Evolutionary conservation across 1,140 invertebrate genomes (phyloP), one percentile per base, ranked within the genome.

Genomic region (Phocides pigmalion): DNA sequence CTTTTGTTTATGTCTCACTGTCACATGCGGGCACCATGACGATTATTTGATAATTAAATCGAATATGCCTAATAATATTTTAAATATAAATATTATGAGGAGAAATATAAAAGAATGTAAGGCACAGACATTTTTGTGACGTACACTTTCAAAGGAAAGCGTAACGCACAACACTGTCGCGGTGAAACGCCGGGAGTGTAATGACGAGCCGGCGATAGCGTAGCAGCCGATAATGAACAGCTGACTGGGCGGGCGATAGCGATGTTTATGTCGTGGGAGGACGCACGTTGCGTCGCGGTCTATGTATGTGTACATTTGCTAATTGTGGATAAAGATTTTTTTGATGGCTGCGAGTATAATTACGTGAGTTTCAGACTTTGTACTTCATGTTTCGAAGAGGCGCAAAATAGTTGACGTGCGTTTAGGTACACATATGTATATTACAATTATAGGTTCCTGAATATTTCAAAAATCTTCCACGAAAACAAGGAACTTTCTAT

Each of bases 141-240:
- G 44, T 44, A 51, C 46, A 32, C n/a, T 66, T 28, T 12, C 14
- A 19, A 8, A 37, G 42, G 28, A 59, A 37, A 41, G 49, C 47
- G 22, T 50, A 22, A 28, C 22, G 37, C 19, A 32, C 14, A 44
- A 22, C 12, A 58, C 54, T 46, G 54, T 58, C 39, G 19, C 39
- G 41, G 22, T 28, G 54, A 41, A 46, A 58, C 20, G 54, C 15
- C 54, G 54, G 15, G 12, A 32, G 54, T 58, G 54, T 28, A 58
- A 46, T 58, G 54, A 58, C 53, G 39, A 56, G 22, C 39, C 54
- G 54, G 41, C 54, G 54, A 58, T 58, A 44, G 53, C 20, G 44
- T 44, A 32, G 51, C 19, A 41, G 49, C 49, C 49, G 68, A 67
- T 71, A 61, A 67, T 42, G 49, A 54, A 63, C 64, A 66, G 68